Evolutionary conservation across 1,140 invertebrate genomes (phyloP).

Genomic region (Riptortus pedestris): DNA sequence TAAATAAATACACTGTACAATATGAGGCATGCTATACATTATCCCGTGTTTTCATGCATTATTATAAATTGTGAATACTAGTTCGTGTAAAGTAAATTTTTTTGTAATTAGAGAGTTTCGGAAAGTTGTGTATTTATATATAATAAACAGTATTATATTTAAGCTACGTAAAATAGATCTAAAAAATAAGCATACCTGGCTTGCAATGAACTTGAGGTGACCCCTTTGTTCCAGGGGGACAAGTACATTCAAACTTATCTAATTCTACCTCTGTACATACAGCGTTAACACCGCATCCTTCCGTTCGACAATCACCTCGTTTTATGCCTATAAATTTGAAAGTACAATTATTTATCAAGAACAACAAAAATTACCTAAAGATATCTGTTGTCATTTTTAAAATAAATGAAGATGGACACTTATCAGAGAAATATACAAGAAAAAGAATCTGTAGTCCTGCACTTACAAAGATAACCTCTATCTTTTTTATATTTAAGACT

Average conservation of each 20-base stretch:
- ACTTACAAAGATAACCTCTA: too few relatives aligned
- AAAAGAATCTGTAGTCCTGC: too few relatives aligned
- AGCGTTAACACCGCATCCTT: constrained; percentile 69
- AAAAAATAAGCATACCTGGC: constrained; percentile 51
- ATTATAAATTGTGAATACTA: background rate
- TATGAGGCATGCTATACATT: constrained; percentile 19
- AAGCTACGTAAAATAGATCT: background rate
- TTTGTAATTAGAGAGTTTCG: background rate
- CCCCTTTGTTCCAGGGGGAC: constrained; percentile 60
- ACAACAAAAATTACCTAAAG: too few relatives aligned
- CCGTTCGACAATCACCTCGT: constrained; percentile 63
- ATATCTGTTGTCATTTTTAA: too few relatives aligned
- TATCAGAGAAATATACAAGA: too few relatives aligned
- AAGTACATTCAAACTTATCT: constrained; percentile 62
- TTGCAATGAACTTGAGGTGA: constrained; percentile 61
- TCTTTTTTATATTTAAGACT: too few relatives aligned
- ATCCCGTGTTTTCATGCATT: constrained; percentile 2
- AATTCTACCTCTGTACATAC: constrained; percentile 65
- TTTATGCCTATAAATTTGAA: constrained; percentile 50
- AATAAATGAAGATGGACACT: too few relatives aligned
- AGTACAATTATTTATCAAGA: constrained; percentile 26
- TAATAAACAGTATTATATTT: too few relatives aligned
- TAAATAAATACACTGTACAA: constrained; percentile 26
- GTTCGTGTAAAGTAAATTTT: background rate
- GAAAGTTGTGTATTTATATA: background rate